Base-by-base conservation (phyloP, 64 coral and sea anemone species). In the Pocillopora damicornis region DNA sequence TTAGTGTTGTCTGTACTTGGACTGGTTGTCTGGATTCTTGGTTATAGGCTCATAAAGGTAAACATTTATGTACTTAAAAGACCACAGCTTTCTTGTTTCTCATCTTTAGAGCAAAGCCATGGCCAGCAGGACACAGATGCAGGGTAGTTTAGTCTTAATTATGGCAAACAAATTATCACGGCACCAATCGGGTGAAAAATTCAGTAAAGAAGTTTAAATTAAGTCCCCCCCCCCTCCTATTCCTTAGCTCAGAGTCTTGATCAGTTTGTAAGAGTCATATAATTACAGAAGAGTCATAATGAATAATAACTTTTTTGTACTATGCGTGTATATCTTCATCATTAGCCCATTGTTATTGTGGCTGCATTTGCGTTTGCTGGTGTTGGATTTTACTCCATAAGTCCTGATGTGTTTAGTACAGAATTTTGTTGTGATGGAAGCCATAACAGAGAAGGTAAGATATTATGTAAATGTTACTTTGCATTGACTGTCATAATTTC, bases 11-110 rank as follows among this genome's bases (percentile, higher is more conserved):
- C 87, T 9, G 20, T 87, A 25, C 68, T 83, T 63, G 94, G 94
- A 1, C 38, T 95, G 7, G 71, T 87, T 45, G 61, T 89, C 11
- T 95, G 94, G 94, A 58, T 92, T 26, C 79, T 95, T 35, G 94
- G 94, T 45, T 95, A 92, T 67, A 75, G 94, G 15, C 87, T 95
- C 9, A 81, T 95, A 57, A 95, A 95, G 94, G 94, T 95, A 86
- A 60, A 76, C 62, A 57, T 74, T 73, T 38, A 38, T n/a, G 2
- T 66, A 62, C 13, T 9, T 75, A 4, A 7, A 51, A 51, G 42
- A 7, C 42, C 42, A 51, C 42, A 51, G 42, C 42, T 51, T 51
- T 1, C 42, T 51, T 51, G 42, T 51, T 2, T 51, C 3, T 51
- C 42, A 51, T 51, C 2, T 51, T 51, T 51, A 51, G 42, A 51